Base-by-base conservation (phyloP, 2,113 vertebrate species). In the Capricornis sumatraensis region DNA sequence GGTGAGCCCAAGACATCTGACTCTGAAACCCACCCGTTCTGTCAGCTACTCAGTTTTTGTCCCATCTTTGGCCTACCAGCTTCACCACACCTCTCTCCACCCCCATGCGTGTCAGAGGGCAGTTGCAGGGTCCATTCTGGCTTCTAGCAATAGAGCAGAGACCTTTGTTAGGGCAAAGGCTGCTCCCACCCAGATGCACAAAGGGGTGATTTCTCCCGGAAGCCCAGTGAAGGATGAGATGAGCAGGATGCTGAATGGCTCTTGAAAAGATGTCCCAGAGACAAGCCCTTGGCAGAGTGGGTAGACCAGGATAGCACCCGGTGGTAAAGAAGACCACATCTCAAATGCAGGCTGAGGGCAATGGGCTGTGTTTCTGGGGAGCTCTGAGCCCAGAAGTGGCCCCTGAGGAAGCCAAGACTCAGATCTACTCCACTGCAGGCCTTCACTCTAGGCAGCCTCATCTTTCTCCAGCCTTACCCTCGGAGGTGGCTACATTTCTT, bases 251-350 rank as follows among this genome's bases (percentile, higher is more conserved):
- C 87, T n/a, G 27, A 33, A 17, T 2, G 25, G 62, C 14, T 40
- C 21, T 0, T 3, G 74, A 81, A 47, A 92, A 36, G 43, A 19
- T 16, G 19, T 15, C 60, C 62, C 30, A 19, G 78, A 47, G 84
- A 33, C 55, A 58, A 64, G 11, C 8, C 27, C 19, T 27, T 13
- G 57, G 71, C 19, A 23, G 79, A 45, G 21, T 5, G 43, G 36
- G 67, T n/a, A 47, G 84, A 5, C 14, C 0, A n/a, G 52, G 53
- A 36, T 12, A 57, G 82, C 67, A 30, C 30, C 28, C 0, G 0
- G 28, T 3, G 25, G n/a, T 1, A 0, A 4, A 30, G 13, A 53
- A 83, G 83, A n/a, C 67, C 9, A 1, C 7, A 0, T 6, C 15
- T 47, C 74, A 21, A 45, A 40, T 1, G 0, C 36, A 19, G 58